Percentiles rank a stretch among this genome's conserved stretches.
phyloP scores from a whole-genome alignment of 53 echinoderm and acorn worm species.

The Crossaster papposus region DNA sequence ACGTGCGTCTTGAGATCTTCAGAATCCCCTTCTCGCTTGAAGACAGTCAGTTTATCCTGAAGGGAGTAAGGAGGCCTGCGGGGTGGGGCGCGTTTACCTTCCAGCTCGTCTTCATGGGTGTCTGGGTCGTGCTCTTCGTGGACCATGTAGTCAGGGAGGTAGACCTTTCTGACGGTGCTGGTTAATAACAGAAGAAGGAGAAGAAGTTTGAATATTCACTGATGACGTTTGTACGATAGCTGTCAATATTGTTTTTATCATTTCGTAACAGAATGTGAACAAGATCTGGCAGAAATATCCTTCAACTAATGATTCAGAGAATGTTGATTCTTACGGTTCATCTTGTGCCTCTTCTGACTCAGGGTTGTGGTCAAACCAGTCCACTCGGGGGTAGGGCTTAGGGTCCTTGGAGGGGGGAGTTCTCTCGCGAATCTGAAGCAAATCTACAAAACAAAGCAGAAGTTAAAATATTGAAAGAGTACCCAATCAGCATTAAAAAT shows the following conservation, averaged over 20 bases:
- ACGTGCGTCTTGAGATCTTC: conserved; percentile 80
- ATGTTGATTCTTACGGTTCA: conserved; percentile 18
- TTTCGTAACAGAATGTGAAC: no score
- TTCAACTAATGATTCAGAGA: background rate
- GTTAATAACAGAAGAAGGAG: background rate
- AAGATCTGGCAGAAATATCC: no score
- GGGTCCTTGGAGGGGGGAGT: conserved; percentile 60
- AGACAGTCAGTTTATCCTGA: conserved; percentile 82
- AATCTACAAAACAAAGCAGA: conserved; percentile 52
- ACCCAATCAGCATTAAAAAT: no score
- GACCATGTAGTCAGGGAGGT: conserved; percentile 98
- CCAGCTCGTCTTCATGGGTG: conserved; percentile 46
- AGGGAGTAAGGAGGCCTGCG: conserved; percentile 86
- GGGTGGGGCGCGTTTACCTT: conserved; percentile 46
- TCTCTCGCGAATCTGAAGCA: conserved; percentile 72
- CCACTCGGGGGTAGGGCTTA: conserved; percentile 84
- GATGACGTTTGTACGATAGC: background rate
- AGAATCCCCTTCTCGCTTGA: conserved; percentile 77
- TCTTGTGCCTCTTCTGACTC: conserved; percentile 18
- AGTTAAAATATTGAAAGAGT: no score
- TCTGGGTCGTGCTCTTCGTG: conserved; percentile 80
- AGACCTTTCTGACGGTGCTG: conserved; percentile 61
- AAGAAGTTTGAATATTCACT: background rate
- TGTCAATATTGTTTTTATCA: no score
- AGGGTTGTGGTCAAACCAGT: conserved; percentile 91